Evolutionary conservation across 2,113 vertebrate species (phyloP).

Genomic region (Coreoperca whiteheadi): DNA sequence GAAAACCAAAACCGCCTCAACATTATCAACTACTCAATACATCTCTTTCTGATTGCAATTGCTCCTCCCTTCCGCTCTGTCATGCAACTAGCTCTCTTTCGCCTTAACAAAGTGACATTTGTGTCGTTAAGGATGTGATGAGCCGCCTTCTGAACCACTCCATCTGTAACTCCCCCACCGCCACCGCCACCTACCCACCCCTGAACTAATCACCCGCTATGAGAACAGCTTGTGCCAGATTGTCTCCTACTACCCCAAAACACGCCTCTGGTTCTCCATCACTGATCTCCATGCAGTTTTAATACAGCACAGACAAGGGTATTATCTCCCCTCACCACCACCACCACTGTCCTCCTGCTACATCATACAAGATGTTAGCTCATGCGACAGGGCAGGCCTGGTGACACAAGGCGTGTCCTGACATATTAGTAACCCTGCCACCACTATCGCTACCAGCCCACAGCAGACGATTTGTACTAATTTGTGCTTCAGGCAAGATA

Average conservation of each 20-base stretch:
- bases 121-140: constrained; percentile 26
- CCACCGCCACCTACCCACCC: constrained; percentile 7
- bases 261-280: constrained; percentile 24
- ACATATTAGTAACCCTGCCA: constrained; percentile 34
- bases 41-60: constrained; percentile 17
- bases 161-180: not conserved
- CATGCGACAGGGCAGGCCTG: constrained; percentile 43
- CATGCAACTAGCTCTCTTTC: constrained; percentile 3
- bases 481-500: constrained; percentile 74
- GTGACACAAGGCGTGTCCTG: constrained; percentile 62
- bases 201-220: constrained; percentile 32
- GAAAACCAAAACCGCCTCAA: constrained; percentile 36
- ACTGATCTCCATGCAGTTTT: constrained; percentile 48
- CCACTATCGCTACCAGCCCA: constrained; percentile 31
- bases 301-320: constrained; percentile 51
- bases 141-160: constrained; percentile 20
- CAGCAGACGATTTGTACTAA: constrained; percentile 68
- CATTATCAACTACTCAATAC: constrained; percentile 25
- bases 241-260: constrained; percentile 19
- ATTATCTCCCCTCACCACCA: constrained; percentile 39
- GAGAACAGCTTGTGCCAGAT: constrained; percentile 48
- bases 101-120: constrained; percentile 29
- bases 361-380: constrained; percentile 59
- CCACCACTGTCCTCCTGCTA: constrained; percentile 18
- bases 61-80: not conserved